Base-by-base conservation (phyloP, 2,797 vertebrate species). In the Bradypodion pumilum region DNA sequence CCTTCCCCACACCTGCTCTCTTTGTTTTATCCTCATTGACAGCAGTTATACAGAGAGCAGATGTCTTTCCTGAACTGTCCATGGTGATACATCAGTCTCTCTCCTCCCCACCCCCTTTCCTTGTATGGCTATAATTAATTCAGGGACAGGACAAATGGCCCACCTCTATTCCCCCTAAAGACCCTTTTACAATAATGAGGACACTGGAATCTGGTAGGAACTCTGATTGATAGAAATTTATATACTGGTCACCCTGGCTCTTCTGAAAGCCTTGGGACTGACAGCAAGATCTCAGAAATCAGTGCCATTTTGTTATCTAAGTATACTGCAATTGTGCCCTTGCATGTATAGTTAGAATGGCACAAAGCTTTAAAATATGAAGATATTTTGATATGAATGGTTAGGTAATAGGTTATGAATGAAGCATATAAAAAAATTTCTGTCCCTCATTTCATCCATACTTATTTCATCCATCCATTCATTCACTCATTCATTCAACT, bases 21-120 rank as follows among this genome's bases (percentile, higher is more conserved):
- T 90, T 86, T 75, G 72, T 42, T 85, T 75, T 74, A 68, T 68
- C 49, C 73, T 70, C 52, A 70, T 81, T 78, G 32, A 52, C 66
- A 84, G 86, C 42, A 84, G 77, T 69, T 88, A 63, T 84, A 74
- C 83, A 80, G 8, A 52, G 69, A 92, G 80, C 81, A 92, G 87
- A 90, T 90, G 83, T 83, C 85, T 92, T 90, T 81, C 79, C 0
- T 85, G 84, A 90, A 78, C 76, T 85, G 86, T 72, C 90, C 84
- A 85, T 13, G 40, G 79, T 84, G 70, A 88, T 66, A 87, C 78
- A 84, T 86, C 37, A 65, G 27, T 65, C 1, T 87, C 66, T 74
- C 25, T 37, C 13, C 25, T 37, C 13, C 13, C 52, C 19, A 15
- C 52, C 4, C 52, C 46, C 63, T 42, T 63, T 72, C 7, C 35